phyloP scores from a whole-genome alignment of 2,888 invertebrate genomes.

The Ecdyonurus torrentis region DNA sequence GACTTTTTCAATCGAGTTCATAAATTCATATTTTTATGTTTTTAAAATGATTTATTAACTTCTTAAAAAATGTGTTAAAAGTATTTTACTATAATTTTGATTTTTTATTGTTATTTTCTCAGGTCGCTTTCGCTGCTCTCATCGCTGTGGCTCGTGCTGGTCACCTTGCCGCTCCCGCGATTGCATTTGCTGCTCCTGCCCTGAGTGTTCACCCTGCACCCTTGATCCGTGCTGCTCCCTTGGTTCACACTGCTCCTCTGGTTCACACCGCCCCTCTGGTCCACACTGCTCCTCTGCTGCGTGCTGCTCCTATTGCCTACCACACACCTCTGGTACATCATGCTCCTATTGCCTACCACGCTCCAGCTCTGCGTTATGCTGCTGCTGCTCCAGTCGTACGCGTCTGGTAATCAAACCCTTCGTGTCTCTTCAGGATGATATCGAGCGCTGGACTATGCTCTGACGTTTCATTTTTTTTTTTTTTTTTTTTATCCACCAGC shows the following conservation, averaged over 20 bases:
- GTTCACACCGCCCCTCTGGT: background rate
- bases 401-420: no score
- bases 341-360: background rate
- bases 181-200: background rate
- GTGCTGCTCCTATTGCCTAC: slow-evolving; percentile 1
- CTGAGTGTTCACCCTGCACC: background rate
- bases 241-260: background rate
- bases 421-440: no score
- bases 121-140: slow-evolving; percentile 8
- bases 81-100: background rate
- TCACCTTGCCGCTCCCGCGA: background rate
- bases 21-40: no score
- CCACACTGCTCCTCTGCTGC: slow-evolving; percentile 1
- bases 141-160: slow-evolving; percentile 3
- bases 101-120: background rate
- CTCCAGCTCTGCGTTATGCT: background rate
- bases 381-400: background rate
- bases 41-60: background rate
- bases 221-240: background rate
- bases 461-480: no score
- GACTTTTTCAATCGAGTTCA: no score
- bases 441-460: no score
- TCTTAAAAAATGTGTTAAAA: background rate
- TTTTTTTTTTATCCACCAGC: no score
- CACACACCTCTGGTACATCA: slow-evolving; percentile 2